Percentiles rank a stretch among this genome's conserved stretches.
These are phyloP conservation scores for Nephila pilipes DNA, from an alignment of 1,140 invertebrate genomes.

Conservation along the genomic window DNA sequence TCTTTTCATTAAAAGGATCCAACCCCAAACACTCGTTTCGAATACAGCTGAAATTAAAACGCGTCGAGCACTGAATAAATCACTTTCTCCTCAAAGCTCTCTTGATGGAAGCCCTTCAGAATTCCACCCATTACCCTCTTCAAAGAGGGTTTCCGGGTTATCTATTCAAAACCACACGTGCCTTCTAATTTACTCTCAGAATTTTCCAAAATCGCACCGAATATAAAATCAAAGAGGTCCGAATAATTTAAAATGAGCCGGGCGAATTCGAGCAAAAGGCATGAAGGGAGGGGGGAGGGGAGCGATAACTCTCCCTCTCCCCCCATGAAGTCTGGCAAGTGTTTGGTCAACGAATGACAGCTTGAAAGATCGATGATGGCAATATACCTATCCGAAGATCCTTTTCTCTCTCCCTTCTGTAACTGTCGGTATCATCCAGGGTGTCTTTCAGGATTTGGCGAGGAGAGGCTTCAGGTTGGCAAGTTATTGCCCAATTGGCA, in stretches of 20 bases:
- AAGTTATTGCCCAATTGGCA: background rate
- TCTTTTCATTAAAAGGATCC: too few species aligned
- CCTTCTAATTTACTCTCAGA: background rate
- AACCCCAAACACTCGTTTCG: too few species aligned
- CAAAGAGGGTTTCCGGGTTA: background rate
- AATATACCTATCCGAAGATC: conserved; percentile 33
- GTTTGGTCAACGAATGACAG: conserved; percentile 72
- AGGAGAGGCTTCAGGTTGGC: background rate
- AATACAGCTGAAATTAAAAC: background rate
- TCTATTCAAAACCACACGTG: background rate
- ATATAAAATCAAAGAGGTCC: background rate
- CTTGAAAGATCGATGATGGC: conserved; percentile 65
- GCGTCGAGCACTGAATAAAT: background rate
- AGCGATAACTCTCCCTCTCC: too few species aligned
- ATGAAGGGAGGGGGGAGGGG: too few species aligned
- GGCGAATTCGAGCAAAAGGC: background rate
- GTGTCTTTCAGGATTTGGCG: background rate
- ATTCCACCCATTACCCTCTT: background rate
- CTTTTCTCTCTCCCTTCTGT: background rate
- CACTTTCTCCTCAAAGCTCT: background rate
- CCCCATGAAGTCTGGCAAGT: conserved; percentile 63
- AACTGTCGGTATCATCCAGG: conserved; percentile 3
- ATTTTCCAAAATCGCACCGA: background rate
- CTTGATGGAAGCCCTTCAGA: background rate
- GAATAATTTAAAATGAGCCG: background rate